Evolutionary conservation across 2,888 invertebrate genomes (phyloP).

Genomic region (Venusia cambrica): DNA sequence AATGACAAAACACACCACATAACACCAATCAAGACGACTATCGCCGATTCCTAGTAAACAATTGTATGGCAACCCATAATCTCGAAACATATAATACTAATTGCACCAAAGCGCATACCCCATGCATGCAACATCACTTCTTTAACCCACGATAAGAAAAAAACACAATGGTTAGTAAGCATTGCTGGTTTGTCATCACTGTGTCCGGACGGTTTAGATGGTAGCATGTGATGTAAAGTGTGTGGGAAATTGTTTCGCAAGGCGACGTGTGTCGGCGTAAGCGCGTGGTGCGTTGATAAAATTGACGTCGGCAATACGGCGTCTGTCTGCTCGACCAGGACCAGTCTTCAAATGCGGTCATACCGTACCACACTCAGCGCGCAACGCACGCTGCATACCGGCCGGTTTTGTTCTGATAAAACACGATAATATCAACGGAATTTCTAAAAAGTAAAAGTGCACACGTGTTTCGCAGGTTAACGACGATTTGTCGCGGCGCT

Average conservation of each 20-base stretch:
- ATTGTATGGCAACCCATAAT: slow-evolving; percentile 23
- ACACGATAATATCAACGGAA: slow-evolving; percentile 2
- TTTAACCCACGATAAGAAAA: slow-evolving; percentile 4
- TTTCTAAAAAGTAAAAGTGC: slow-evolving; percentile 20
- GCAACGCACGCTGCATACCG: slow-evolving; percentile 42
- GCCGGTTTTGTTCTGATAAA: slow-evolving; percentile 42
- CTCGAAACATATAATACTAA: slow-evolving; percentile 26
- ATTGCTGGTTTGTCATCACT: slow-evolving; percentile 9
- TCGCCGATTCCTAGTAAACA: slow-evolving; percentile 23
- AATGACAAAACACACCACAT: slow-evolving; percentile 10
- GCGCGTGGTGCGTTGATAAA: slow-evolving; percentile 61
- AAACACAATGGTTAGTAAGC: slow-evolving; percentile 1
- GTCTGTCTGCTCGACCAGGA: slow-evolving; percentile 38
- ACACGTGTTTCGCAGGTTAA: slow-evolving; percentile 43
- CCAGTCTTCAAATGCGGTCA: slow-evolving; percentile 42
- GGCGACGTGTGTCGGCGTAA: slow-evolving; percentile 44
- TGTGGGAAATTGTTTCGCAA: slow-evolving; percentile 6
- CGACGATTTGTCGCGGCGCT: slow-evolving; percentile 14
- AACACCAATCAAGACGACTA: slow-evolving; percentile 12
- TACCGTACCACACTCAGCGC: slow-evolving; percentile 39
- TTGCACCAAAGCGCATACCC: slow-evolving; percentile 26
- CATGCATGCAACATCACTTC: slow-evolving; percentile 5
- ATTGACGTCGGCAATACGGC: slow-evolving; percentile 52
- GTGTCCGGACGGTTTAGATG: neutral
- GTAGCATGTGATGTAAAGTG: slow-evolving; percentile 19